Evolutionary conservation across 2,888 invertebrate species (phyloP), one percentile per base, ranked within the genome.

Genomic region (Mongoloraphidia duomilia): DNA sequence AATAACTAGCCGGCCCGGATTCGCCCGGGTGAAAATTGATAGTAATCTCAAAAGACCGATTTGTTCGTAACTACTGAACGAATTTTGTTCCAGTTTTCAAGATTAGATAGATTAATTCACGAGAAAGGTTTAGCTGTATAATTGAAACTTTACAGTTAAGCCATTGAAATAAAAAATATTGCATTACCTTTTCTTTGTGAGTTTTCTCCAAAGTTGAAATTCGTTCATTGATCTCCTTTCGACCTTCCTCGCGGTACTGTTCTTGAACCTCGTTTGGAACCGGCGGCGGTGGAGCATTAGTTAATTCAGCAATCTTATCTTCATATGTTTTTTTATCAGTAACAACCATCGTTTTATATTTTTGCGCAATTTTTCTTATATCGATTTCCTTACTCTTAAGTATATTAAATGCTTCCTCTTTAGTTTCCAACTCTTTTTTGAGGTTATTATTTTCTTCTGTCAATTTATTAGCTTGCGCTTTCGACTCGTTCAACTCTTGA

Each of bases 321-420:
- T 77, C 75, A 57, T 75, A 79, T 47, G 65, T 66, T 55, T 71
- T 75, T 54, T 73, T 73, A 57, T 78, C 78, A 12, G 38, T 34
- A 33, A 36, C 42, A 9, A 40, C 48, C 34, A 34, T 38, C 26
- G 79, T 82, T 66, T 93, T 94, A 64, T 94, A 95, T 60, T 91
- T 91, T 60, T 91, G 87, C 8, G 93, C 95, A 56, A 95, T 89
- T 64, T 88, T 91, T 56, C 88, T 78, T 38, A 89, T 81, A 63
- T 84, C 81, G 54, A 78, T 68, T 64, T 82, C 82, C 57, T 82
- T 82, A 58, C 77, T 38, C 37, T 47, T 39, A 34, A 50, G 56
- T 65, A 65, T 3, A 61, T 57, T n/a, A 67, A 56, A 52, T 64
- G 38, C 46, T 37, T 40, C 50, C 3, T 17, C 43, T 40, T 48